These are phyloP conservation scores for Perognathus longimembris DNA, from an alignment of 2,113 vertebrate species.

Conservation along the genomic window DNA sequence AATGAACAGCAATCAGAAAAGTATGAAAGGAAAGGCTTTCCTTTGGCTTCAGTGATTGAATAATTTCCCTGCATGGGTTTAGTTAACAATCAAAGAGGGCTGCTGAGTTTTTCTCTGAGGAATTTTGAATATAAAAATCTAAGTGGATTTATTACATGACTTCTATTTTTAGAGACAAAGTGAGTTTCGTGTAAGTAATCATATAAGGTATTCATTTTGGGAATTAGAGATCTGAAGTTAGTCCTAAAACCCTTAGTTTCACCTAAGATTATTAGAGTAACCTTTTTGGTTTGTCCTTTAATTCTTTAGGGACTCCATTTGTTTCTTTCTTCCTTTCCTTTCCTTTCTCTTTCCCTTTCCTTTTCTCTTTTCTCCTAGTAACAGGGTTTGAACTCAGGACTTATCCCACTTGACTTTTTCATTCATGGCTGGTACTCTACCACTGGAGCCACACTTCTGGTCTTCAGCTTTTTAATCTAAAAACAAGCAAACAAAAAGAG, in stretches of 20 bases:
- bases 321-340: no score
- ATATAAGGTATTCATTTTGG: background rate
- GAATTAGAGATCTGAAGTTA: conserved; percentile 1
- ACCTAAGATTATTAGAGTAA: background rate
- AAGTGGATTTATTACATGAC: background rate
- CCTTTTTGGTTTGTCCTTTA: conserved; percentile 36
- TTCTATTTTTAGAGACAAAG: conserved; percentile 1
- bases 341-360: background rate
- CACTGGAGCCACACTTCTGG: background rate
- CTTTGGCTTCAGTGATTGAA: background rate
- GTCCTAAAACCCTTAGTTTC: background rate
- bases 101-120: conserved; percentile 33
- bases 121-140: conserved; percentile 41
- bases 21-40: background rate
- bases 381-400: no score
- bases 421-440: no score
- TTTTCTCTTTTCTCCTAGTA: background rate
- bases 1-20: conserved; percentile 60
- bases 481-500: no score
- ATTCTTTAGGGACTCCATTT: background rate
- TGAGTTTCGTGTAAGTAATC: conserved; percentile 34
- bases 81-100: conserved; percentile 9
- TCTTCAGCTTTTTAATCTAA: conserved; percentile 26
- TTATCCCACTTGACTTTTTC: no score
- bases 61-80: conserved; percentile 29